Base-by-base conservation (phyloP, 2,797 vertebrate species). In the Typhlichthys subterraneus region DNA sequence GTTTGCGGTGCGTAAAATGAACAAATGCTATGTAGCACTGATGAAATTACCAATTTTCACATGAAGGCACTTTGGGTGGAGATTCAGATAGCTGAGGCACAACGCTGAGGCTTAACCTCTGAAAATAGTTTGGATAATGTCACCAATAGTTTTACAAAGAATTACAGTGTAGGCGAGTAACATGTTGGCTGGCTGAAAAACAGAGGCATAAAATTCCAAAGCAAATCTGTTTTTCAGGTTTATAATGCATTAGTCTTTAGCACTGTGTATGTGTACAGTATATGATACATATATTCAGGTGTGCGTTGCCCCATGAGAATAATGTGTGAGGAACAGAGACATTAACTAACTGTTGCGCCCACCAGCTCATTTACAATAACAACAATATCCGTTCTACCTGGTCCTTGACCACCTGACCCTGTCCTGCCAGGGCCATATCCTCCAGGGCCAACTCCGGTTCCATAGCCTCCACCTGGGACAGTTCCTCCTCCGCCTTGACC, bases 131-230 rank as follows among this genome's bases (percentile, higher is more conserved):
- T 13, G 64, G 73, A 85, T 83, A 74, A 76, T 81, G 72, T 86
- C 82, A 64, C 57, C 51, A 62, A 60, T 68, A 63, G 72, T 77
- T 23, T 23, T 23, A 23, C 23, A 23, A 23, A 23, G 23, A 66
- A 53, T 78, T 46, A 59, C 61, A 69, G 50, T 33, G 48, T 12
- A 13, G 38, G 57, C 59, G 75, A 62, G 52, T 63, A 12, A 3
- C 55, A 75, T 54, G 59, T 80, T 61, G 45, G 12, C 17, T 8
- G 53, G 57, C 77, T 64, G 59, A 77, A 85, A 82, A 88, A 82
- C 80, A 85, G 64, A 78, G 64, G 67, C 50, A 59, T 72, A 55
- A 75, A 77, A 82, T 86, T 85, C 76, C 75, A 84, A 76, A 79
- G 73, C 65, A 73, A 70, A 82, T 78, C 68, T 53, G 67, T 85